Percentiles rank a stretch among this genome's conserved stretches.
Conservation (phyloP, 2,797 vertebrate species). For the Channallabes apus region DNA sequence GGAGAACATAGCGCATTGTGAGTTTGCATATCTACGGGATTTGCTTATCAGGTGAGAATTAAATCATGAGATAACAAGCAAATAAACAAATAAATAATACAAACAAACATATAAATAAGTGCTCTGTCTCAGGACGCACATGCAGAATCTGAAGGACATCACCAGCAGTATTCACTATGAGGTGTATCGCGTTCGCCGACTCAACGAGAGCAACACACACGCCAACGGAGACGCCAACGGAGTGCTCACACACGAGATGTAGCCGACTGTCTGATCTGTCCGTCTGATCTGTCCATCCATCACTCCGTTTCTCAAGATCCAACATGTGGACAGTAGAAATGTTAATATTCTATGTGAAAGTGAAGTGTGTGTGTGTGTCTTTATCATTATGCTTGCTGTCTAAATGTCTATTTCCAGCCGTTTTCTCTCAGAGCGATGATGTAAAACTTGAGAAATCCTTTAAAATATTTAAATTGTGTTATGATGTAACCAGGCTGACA, state of each 20-base stretch:
- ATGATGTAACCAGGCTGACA: slow-evolving; percentile 1
- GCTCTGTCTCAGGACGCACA: slow-evolving; percentile 84
- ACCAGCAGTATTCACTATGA: slow-evolving; percentile 97
- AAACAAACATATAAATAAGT: background rate
- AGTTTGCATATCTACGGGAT: slow-evolving; percentile 95
- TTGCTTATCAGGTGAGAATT: slow-evolving; percentile 89
- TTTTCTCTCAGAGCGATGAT: background rate
- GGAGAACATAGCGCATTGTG: slow-evolving; percentile 94
- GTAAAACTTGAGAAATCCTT: background rate
- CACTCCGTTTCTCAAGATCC: background rate
- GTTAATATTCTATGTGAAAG: background rate
- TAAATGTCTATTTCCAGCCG: background rate
- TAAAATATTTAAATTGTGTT: background rate
- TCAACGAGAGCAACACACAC: slow-evolving; percentile 84
- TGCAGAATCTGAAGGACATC: slow-evolving; percentile 99
- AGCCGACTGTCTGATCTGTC: slow-evolving; percentile 58
- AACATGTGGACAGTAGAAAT: slow-evolving; percentile 19
- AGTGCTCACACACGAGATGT: slow-evolving; percentile 86
- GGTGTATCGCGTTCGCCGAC: slow-evolving; percentile 89
- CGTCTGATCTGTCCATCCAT: background rate
- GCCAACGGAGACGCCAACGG: slow-evolving; percentile 79
- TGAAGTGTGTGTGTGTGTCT: background rate
- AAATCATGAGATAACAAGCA: background rate
- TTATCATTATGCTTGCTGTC: slow-evolving; percentile 13
- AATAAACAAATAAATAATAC: background rate